Evolutionary conservation across 2,888 invertebrate genomes (phyloP), one percentile per base, ranked within the genome.

Genomic region (Spatulosminthurus flaviceps): DNA sequence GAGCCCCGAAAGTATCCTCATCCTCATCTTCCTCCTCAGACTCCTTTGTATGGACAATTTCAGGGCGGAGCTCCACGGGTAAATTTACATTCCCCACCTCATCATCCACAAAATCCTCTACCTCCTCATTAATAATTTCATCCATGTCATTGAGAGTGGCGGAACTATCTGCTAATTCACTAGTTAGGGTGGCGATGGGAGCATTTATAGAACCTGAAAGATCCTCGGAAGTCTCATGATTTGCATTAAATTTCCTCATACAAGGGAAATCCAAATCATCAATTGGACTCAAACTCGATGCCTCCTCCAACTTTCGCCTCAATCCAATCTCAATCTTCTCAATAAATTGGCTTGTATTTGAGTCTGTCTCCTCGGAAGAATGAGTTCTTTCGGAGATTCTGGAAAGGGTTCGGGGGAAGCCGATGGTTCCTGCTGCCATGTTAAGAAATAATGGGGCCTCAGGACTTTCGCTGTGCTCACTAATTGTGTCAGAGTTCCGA

Each of bases 141-240:
- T 84, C 84, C 26, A 84, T 61, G 60, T 84, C 84, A 79, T 84
- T 84, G 13, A 84, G 77, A 0, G 84, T 84, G 0, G 84, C 84
- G 4, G 82, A 82, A 51, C 78, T 78, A 70, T 84, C 84, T 1
- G 82, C 83, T n/a, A 84, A 69, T 69, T 84, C 84, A 64, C 80
- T 80, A 13, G 84, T 84, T 19, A 84, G 76, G 9, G 84, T 84
- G 0, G 84, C 83, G 0, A 84, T 72, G 1, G 84, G 84, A 11
- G 84, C 83, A 26, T 78, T 78, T 0, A 77, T 42, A 16, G 79
- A 76, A 1, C 79, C 80, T 26, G 71, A 75, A 2, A 78, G 34
- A 29, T 78, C 81, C 9, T 74, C 79, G 5, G 43, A 72, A 9
- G 79, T 79, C 22, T 66, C 79, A 29, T 79, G 79, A 29, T 73